Base-by-base conservation (phyloP, 2,797 vertebrate genomes). In the Leucoraja ocellata region DNA sequence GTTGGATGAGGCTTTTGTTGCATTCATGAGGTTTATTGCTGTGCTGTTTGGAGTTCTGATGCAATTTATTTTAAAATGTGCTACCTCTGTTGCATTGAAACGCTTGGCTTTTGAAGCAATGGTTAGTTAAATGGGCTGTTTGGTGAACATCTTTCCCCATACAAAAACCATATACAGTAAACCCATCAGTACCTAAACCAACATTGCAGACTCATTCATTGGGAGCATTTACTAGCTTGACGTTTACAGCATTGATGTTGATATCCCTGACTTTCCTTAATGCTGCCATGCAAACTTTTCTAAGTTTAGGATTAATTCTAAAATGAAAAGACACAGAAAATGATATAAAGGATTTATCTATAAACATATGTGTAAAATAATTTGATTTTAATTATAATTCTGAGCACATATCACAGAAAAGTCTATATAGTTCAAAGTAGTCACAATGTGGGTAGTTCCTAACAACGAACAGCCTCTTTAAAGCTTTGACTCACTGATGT, bases 41-140 rank as follows among this genome's bases (percentile, higher is more conserved):
- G 63, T 88, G 63, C 18, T 68, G 71, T 39, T n/a, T 54, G 39
- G 32, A 76, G 36, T 76, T 92, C 68, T 92, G 71, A n/a, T 91
- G 90, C 3, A 1, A 46, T 74, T 6, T 73, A 74, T 92, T 46
- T 76, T 8, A 54, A 54, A 25, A 76, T 13, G 6, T 14, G 65
- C 65, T 74, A 25, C 28, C 68, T 73, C 3, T 74, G 28, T 63
- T 73, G 32, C 21, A 91, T 28, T 91, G 90, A 36, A 74, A 25
- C 36, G 13, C 2, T 25, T 76, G 16, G 71, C 25, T 25, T 76
- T n/a, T 58, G 14, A 76, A 68, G 84, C 10, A n/a, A 54, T 8
- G 25, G 90, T 91, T 65, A 86, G 18, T 90, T 91, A 91, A 91
- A 91, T 74, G 36, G 90, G 73, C 90, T 92, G 39, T 92, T 92